Evolutionary conservation across 2,888 invertebrate genomes (phyloP).

Genomic region (Branchipolynoe longqiensis): DNA sequence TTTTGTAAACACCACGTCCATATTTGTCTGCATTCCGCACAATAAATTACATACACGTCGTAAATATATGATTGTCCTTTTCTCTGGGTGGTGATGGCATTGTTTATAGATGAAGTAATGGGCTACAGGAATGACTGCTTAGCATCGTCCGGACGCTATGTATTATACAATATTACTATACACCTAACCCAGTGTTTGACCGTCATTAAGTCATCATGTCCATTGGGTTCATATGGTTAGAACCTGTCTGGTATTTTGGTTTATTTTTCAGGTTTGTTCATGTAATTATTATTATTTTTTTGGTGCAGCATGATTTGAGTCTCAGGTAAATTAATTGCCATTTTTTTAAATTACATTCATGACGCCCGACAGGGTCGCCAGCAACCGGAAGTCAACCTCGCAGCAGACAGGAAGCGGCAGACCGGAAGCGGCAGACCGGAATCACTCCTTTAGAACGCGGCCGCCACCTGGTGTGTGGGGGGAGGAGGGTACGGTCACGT

Average conservation of each 20-base stretch:
- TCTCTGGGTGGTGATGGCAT: constrained; percentile 21
- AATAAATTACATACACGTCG: constrained; percentile 58
- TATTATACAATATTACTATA: constrained; percentile 6
- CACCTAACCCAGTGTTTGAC: background rate
- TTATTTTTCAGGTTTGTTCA: no score
- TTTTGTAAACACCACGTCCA: constrained; percentile 30
- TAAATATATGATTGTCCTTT: constrained; percentile 42
- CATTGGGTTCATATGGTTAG: background rate
- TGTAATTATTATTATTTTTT: no score
- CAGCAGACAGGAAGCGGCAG: background rate
- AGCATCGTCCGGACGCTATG: background rate
- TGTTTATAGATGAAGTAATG: constrained; percentile 48
- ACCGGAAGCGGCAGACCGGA: background rate
- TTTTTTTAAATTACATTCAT: constrained; percentile 32
- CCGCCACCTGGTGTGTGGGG: constrained; percentile 36
- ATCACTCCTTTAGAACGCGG: constrained; percentile 47
- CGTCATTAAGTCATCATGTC: background rate
- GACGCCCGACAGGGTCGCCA: constrained; percentile 3
- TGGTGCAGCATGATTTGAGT: constrained; percentile 6
- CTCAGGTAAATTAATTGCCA: constrained; percentile 20
- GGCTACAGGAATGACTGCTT: constrained; percentile 43
- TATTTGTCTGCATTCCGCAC: constrained; percentile 51
- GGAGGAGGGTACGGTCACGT: no score
- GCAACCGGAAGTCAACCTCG: background rate
- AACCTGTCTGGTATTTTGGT: no score